Base-by-base conservation (phyloP, 2,888 invertebrate species). In the Microctonus hyperodae region DNA sequence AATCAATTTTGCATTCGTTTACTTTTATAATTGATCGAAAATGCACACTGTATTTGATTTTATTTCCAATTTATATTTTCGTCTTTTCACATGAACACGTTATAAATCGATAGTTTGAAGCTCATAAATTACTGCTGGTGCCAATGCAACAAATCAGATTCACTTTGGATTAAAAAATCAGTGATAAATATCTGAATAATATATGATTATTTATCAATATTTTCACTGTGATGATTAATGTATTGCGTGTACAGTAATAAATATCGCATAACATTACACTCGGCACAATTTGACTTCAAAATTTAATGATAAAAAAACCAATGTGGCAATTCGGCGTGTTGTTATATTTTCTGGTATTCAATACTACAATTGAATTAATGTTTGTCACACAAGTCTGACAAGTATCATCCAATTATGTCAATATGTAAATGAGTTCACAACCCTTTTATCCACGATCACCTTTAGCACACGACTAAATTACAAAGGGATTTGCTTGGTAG, bases 41-140 rank as follows among this genome's bases (percentile, higher is more conserved):
- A n/a, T n/a, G n/a, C n/a, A n/a, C n/a, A n/a, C n/a, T n/a, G n/a
- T n/a, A n/a, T n/a, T n/a, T n/a, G n/a, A n/a, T n/a, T n/a, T n/a
- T n/a, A n/a, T n/a, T n/a, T n/a, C n/a, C n/a, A n/a, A n/a, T n/a
- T n/a, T n/a, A n/a, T n/a, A n/a, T n/a, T n/a, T n/a, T n/a, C n/a
- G n/a, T n/a, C n/a, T n/a, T n/a, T 20, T 20, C 35, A 16, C 35
- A 44, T n/a, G n/a, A 63, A 57, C 16, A 10, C 20, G n/a, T 33
- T 16, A 7, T 23, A 63, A 63, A 67, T 67, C 62, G 44, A 63
- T 67, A 67, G 22, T 51, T 22, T 22, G 35, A 11, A 6, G 22
- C 23, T 3, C 33, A n/a, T 13, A 50, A 44, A 20, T 0, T 20
- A 44, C 44, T 44, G 5, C 20, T 22, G 35, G 4, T 50, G 23